Conservation (phyloP, 35 echinoderm and acorn worm genomes). For the Heliocidaris tuberculata region DNA sequence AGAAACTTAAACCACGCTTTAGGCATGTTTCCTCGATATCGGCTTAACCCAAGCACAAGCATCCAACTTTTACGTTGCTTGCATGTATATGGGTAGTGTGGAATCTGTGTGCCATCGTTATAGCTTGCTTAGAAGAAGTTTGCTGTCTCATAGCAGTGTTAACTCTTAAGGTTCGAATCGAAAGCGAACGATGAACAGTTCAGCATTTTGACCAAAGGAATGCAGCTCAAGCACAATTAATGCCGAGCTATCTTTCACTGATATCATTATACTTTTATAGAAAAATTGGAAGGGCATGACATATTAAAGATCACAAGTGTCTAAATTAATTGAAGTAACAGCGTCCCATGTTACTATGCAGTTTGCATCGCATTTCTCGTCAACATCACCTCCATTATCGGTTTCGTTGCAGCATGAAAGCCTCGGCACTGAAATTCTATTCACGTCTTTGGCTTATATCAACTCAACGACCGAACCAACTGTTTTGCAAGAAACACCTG, state of each 20-base stretch:
- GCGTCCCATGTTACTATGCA: not conserved
- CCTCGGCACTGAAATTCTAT: not conserved
- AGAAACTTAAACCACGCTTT: not conserved
- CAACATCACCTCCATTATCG: not conserved
- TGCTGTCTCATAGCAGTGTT: not conserved
- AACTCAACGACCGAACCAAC: not conserved
- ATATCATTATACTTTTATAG: not conserved
- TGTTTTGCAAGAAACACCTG: not conserved
- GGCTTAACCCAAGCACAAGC: not conserved
- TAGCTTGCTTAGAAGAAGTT: not conserved
- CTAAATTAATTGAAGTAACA: not conserved
- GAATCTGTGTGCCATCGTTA: not conserved
- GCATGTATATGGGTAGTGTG: too few relatives aligned
- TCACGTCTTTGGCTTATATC: not conserved
- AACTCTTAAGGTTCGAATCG: not conserved
- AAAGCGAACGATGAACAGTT: not conserved
- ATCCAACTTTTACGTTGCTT: not conserved
- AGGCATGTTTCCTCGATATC: not conserved
- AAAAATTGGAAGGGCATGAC: not conserved
- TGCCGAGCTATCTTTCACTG: not conserved
- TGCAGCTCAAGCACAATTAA: not conserved
- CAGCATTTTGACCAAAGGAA: not conserved
- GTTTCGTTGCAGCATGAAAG: not conserved
- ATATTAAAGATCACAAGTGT: not conserved
- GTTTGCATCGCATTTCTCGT: not conserved